phyloP scores from a whole-genome alignment of 2,888 invertebrate genomes.

The Imbricaverruca yamaguchii region DNA sequence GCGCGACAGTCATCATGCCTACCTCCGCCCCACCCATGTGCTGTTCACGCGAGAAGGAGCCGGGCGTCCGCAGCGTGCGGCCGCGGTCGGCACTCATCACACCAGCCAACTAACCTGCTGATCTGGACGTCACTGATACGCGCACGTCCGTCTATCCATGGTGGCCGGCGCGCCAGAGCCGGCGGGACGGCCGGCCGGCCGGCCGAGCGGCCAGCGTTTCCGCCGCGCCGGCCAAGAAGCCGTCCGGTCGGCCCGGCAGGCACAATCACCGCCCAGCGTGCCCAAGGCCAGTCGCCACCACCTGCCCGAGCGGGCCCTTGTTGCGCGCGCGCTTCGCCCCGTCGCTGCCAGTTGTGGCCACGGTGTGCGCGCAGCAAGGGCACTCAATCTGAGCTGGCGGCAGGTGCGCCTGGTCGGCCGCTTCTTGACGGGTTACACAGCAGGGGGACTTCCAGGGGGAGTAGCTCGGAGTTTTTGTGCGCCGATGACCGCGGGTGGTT shows the following conservation, averaged over 20 bases:
- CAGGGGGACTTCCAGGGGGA: background rate
- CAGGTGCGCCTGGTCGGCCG: background rate
- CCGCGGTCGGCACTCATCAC: background rate
- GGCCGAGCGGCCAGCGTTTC: background rate
- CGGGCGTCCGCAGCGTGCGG: too few species aligned
- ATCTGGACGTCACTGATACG: background rate
- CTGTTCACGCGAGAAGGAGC: too few species aligned
- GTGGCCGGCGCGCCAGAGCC: background rate
- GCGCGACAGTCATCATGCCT: background rate
- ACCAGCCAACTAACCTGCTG: background rate
- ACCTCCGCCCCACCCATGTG: too few species aligned
- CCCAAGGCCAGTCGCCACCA: conserved; percentile 9
- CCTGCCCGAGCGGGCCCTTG: background rate
- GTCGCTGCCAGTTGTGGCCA: background rate
- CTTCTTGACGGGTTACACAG: background rate
- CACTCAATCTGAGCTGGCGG: background rate
- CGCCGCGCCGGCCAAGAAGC: background rate
- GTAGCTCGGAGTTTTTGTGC: background rate
- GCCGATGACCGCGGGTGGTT: background rate
- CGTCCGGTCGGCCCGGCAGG: background rate
- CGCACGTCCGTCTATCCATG: too few species aligned
- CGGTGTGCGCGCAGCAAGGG: background rate
- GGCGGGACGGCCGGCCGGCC: background rate
- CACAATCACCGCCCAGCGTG: background rate
- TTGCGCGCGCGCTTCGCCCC: background rate